Evolutionary conservation across 2,113 vertebrate species (phyloP).

Genomic region (Himantopus leucocephalus): DNA sequence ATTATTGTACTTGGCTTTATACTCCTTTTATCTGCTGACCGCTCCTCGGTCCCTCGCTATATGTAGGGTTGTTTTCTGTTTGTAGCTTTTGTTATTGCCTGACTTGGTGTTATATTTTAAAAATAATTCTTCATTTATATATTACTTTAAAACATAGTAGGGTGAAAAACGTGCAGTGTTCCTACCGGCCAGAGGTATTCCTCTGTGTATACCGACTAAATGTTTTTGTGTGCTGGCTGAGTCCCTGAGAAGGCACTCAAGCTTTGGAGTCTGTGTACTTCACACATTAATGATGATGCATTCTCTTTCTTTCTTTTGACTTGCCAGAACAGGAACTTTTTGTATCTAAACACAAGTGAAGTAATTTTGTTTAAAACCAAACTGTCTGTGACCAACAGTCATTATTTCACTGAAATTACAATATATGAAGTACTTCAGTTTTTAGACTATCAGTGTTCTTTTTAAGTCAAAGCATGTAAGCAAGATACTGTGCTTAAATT

Average conservation of each 20-base stretch:
- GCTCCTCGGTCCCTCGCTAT: fast-evolving
- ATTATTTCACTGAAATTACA: background rate
- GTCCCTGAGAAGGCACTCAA: background rate
- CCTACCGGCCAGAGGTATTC: background rate
- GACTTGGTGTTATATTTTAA: background rate
- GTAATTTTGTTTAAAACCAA: background rate
- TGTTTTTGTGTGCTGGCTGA: background rate
- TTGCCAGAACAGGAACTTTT: background rate
- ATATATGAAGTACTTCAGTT: background rate
- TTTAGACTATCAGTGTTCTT: background rate
- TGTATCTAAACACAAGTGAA: background rate
- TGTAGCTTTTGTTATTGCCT: background rate
- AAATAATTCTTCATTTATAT: background rate
- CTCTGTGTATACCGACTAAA: background rate
- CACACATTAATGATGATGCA: fast-evolving
- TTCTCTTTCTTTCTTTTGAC: background rate
- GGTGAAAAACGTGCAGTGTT: background rate
- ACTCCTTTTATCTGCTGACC: background rate
- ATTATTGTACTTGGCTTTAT: background rate
- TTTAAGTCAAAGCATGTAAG: background rate
- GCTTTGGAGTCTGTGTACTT: background rate
- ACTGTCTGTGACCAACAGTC: background rate
- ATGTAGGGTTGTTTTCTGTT: fast-evolving
- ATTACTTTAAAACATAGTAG: background rate
- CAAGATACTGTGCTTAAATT: background rate